Conservation (phyloP, 2,888 invertebrate species). For the Agrilus biguttatus region DNA sequence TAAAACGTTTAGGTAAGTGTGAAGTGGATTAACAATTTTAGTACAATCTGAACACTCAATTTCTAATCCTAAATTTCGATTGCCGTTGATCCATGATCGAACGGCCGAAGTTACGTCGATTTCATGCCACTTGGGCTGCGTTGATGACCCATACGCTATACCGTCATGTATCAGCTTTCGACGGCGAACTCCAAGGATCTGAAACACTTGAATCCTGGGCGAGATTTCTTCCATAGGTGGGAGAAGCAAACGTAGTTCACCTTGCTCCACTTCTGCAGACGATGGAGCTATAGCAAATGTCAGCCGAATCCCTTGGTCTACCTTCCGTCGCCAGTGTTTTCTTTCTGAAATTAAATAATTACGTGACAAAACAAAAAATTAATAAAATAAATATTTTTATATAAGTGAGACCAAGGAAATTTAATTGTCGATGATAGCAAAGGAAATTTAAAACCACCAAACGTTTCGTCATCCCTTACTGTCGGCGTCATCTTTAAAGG, state of each 20-base stretch:
- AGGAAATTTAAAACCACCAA: too few species aligned
- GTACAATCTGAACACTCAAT: conserved; percentile 37
- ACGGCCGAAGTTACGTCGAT: conserved; percentile 42
- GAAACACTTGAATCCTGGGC: conserved; percentile 24
- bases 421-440: too few species aligned
- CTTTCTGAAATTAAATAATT: conserved; percentile 20
- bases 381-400: too few species aligned
- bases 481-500: too few species aligned
- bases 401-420: too few species aligned
- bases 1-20: conserved; percentile 23
- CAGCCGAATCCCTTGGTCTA: conserved; percentile 16
- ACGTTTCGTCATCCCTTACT: too few species aligned
- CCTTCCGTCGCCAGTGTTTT: conserved; percentile 16
- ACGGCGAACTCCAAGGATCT: conserved; percentile 28
- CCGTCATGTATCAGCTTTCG: conserved; percentile 26
- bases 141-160: conserved; percentile 23
- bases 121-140: conserved; percentile 41
- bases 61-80: conserved; percentile 37
- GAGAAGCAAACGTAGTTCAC: conserved; percentile 31
- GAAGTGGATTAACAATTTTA: conserved; percentile 25
- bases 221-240: conserved; percentile 16
- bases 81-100: conserved; percentile 32
- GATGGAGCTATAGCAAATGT: conserved; percentile 16
- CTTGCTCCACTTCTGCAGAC: conserved; percentile 29
- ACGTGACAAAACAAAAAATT: too few species aligned